These are phyloP conservation scores for crab-eating macaque (Macaca fascicularis) DNA, from an alignment of 2,113 vertebrate genomes.

Conservation along the genomic window DNA sequence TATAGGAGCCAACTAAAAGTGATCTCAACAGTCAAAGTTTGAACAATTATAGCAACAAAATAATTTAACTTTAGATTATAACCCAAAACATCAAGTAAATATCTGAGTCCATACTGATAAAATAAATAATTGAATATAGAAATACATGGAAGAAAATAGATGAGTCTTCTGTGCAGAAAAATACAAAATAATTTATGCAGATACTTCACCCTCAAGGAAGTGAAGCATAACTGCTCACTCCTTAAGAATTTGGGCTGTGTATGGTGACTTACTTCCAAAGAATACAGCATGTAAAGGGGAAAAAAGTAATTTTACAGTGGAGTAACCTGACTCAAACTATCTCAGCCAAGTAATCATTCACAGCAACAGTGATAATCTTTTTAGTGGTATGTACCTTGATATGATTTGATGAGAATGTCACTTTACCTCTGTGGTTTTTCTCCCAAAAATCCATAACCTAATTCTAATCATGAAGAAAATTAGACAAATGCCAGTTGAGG, in stretches of 20 bases:
- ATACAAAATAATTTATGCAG: slow-evolving; percentile 4
- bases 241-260: not conserved
- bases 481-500: not conserved
- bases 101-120: not conserved
- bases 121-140: not conserved
- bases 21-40: not conserved
- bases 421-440: not conserved
- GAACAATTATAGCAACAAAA: not conserved
- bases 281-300: not conserved
- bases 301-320: not conserved
- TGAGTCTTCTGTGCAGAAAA: not conserved
- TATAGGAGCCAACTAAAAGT: not conserved
- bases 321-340: not conserved
- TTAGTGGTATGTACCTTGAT: not conserved
- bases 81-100: not conserved
- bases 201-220: not conserved
- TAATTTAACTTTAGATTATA: not conserved
- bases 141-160: not conserved
- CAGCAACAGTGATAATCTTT: not conserved
- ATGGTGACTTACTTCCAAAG: not conserved
- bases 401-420: not conserved
- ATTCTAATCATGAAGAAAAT: not conserved
- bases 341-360: not conserved
- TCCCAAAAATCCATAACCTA: not conserved
- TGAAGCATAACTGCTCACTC: not conserved